Evolutionary conservation across 2,797 vertebrate species (phyloP).

Genomic region (Lacerta bilineata): DNA sequence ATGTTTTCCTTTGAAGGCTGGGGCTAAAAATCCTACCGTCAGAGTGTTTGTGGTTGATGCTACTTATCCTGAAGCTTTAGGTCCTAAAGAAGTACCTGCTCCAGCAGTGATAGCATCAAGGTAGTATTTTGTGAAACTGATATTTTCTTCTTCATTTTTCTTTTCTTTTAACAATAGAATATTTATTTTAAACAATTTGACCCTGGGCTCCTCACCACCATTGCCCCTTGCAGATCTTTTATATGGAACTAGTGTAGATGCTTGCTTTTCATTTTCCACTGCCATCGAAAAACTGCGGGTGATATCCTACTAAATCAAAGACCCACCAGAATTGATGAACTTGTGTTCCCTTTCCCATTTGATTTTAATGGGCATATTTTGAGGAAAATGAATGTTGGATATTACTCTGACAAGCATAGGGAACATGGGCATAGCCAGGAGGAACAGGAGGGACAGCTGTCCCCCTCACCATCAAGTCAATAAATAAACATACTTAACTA

Average conservation of each 20-base stretch:
- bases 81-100: constrained; percentile 81
- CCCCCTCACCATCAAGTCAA: too few species aligned
- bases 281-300: not conserved
- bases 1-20: constrained; percentile 84
- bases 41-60: constrained; percentile 89
- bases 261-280: not conserved
- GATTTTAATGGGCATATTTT: too few species aligned
- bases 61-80: constrained; percentile 68
- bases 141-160: not conserved
- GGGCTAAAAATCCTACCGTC: constrained; percentile 87
- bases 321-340: too few species aligned
- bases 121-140: constrained; percentile 78
- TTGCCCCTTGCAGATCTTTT: constrained; percentile 11
- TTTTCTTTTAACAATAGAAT: not conserved
- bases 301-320: too few species aligned
- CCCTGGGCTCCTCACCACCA: not conserved
- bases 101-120: constrained; percentile 85
- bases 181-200: constrained; percentile 30
- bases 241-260: constrained; percentile 15
- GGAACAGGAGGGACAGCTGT: too few species aligned
- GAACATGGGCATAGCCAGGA: too few species aligned
- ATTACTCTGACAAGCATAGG: too few species aligned
- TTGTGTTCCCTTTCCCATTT: too few species aligned
- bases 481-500: too few species aligned
- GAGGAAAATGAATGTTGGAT: too few species aligned